Evolutionary conservation across 2,797 vertebrate genomes (phyloP), one percentile per base, ranked within the genome.

Genomic region (Typhlichthys eigenmanni): DNA sequence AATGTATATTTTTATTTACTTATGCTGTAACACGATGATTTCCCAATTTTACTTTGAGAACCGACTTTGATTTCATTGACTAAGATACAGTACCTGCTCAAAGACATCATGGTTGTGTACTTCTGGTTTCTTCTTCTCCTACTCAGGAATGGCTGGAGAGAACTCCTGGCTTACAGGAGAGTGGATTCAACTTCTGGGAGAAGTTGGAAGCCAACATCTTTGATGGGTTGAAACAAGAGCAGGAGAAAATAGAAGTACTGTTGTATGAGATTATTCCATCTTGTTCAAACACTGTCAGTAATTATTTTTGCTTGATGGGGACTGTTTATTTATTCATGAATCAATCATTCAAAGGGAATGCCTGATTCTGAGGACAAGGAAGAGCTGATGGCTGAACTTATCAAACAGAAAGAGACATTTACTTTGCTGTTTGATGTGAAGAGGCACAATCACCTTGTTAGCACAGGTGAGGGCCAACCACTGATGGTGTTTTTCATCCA

Each of bases 171-270:
- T 91, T 99, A 16, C 93, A 97, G 10, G 87, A 71, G 47, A 89
- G 95, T 66, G 95, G 93, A 71, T 99, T 99, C 90, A 94, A 98
- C 88, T 99, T 99, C 87, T 99, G 97, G 97, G 92, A 90, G 59
- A 93, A 92, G 82, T 88, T 99, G 74, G 91, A 96, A 91, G 87
- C 84, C 70, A 98, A 95, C 83, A 94, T 98, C 70, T 87, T 91
- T 75, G 89, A 91, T 76, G 95, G 95, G 10, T 62, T 97, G 69
- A 92, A 93, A 79, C 80, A 90, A 60, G 93, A 98, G 90, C 91
- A 90, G 70, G 85, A 90, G 65, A 90, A 87, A 75, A 83, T 95
- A 61, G 92, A 96, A 93, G 98, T 98, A 29, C 24, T 29, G 24
- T 29, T 29, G 24, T 29, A 90, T 56, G 54, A 70, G 62, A 55